These are phyloP conservation scores for Phaenicophaeus curvirostris DNA, from an alignment of 2,797 vertebrate species.

Conservation along the genomic window DNA sequence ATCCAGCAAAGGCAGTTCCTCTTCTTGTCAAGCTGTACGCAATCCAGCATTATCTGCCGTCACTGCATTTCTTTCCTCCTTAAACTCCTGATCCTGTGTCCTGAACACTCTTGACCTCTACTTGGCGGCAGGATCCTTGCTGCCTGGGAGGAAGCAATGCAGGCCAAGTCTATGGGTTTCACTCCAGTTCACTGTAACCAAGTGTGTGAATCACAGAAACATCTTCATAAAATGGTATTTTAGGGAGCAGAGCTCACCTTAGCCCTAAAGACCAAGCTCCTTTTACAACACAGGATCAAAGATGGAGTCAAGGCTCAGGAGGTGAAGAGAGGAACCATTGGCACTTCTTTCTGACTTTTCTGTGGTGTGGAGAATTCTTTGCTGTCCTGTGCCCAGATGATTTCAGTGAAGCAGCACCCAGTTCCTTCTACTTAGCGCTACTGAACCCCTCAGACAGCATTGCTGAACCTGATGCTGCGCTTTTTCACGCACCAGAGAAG, in stretches of 20 bases:
- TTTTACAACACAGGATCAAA: neutral
- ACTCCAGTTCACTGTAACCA: neutral
- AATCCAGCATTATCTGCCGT: neutral
- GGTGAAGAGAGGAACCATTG: neutral
- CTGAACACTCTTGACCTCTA: neutral
- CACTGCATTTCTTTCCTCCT: neutral
- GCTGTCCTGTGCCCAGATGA: neutral
- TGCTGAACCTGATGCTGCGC: neutral
- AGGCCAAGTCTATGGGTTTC: neutral
- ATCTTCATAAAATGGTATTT: neutral
- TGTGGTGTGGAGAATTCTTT: neutral
- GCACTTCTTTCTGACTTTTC: neutral
- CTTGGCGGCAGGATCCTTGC: neutral
- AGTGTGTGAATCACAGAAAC: neutral
- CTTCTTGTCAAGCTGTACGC: neutral
- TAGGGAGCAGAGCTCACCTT: neutral
- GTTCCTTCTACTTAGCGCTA: neutral
- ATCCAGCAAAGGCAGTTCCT: constrained; percentile 14
- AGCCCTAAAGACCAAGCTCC: neutral
- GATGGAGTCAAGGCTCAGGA: neutral
- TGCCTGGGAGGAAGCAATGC: neutral
- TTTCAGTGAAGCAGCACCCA: neutral
- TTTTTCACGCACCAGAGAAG: neutral
- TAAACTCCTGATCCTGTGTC: neutral
- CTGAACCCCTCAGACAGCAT: neutral